Evolutionary conservation across 2,113 vertebrate genomes (phyloP).

Genomic region (Scortum barcoo): DNA sequence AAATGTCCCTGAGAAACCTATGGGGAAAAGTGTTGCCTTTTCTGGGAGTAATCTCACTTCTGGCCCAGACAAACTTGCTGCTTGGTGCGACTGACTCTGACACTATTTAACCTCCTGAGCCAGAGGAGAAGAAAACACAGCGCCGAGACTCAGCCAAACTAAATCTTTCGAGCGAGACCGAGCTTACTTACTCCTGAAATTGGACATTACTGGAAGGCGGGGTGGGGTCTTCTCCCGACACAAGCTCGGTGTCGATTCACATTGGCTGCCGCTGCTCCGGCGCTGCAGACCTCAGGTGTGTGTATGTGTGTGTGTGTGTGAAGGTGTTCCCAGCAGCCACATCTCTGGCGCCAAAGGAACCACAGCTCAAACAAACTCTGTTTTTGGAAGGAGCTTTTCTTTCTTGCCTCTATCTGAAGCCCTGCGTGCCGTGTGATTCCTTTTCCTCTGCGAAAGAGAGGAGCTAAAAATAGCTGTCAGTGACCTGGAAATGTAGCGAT

Average conservation of each 20-base stretch:
- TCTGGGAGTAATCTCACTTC: slow-evolving; percentile 65
- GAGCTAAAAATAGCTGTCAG: slow-evolving; percentile 71
- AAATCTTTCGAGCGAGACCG: slow-evolving; percentile 63
- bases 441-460: slow-evolving; percentile 60
- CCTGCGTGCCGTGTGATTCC: slow-evolving; percentile 52
- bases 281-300: slow-evolving; percentile 73
- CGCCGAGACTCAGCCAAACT: slow-evolving; percentile 65
- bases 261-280: slow-evolving; percentile 57
- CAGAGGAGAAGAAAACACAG: slow-evolving; percentile 72
- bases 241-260: slow-evolving; percentile 49
- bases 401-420: slow-evolving; percentile 67
- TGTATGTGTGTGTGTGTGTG: slow-evolving; percentile 44
- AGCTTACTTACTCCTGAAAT: slow-evolving; percentile 70
- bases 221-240: slow-evolving; percentile 57
- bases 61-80: slow-evolving; percentile 64
- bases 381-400: slow-evolving; percentile 67
- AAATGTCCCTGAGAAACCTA: slow-evolving; percentile 50
- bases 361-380: slow-evolving; percentile 79
- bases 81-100: slow-evolving; percentile 63
- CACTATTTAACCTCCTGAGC: slow-evolving; percentile 75
- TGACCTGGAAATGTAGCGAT: slow-evolving; percentile 75
- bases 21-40: slow-evolving; percentile 52
- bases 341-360: slow-evolving; percentile 73
- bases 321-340: slow-evolving; percentile 77
- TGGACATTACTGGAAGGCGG: slow-evolving; percentile 64